Percentiles rank a stretch among this genome's conserved stretches.
phyloP scores from a whole-genome alignment of 2,888 invertebrate genomes.

The Drosophila merina region DNA sequence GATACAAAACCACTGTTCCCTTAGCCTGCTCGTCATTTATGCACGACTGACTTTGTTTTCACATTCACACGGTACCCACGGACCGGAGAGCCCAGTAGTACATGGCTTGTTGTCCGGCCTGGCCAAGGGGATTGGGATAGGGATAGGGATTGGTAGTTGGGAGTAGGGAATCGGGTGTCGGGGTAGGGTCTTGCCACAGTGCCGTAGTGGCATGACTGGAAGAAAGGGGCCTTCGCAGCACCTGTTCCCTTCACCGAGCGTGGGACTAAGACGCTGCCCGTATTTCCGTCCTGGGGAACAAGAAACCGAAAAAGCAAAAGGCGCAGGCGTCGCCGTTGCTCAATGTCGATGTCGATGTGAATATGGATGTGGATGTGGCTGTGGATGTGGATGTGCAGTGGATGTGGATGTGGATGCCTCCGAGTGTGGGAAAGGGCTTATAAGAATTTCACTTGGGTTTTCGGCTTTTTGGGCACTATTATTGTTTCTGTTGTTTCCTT shows the following conservation, averaged over 20 bases:
- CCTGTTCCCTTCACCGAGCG: conserved; percentile 61
- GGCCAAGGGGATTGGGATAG: conserved; percentile 34
- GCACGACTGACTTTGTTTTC: conserved; percentile 80
- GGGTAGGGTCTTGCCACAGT: conserved; percentile 46
- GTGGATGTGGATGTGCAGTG: conserved; percentile 4
- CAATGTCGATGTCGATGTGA: conserved; percentile 44
- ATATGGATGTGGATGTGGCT: background rate
- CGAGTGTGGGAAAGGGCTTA: conserved; percentile 79
- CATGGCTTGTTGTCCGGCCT: conserved; percentile 67
- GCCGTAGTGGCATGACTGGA: conserved; percentile 55
- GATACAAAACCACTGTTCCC: conserved; percentile 58
- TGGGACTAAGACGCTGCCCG: conserved; percentile 68
- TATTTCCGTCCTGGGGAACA: conserved; percentile 69
- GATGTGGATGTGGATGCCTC: conserved; percentile 56
- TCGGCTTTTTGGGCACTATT: conserved; percentile 59
- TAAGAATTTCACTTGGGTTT: conserved; percentile 77
- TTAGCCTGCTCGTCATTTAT: conserved; percentile 74
- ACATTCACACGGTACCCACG: conserved; percentile 77
- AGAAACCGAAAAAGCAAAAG: conserved; percentile 21
- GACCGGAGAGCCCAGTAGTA: conserved; percentile 65
- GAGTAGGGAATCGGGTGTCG: background rate
- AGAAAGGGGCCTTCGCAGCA: conserved; percentile 58
- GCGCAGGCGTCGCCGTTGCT: conserved; percentile 61
- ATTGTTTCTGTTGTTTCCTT: conserved; percentile 53
- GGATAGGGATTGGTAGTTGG: background rate